Conservation (phyloP, 2,113 vertebrate species). For the Myiopsitta monachus region DNA sequence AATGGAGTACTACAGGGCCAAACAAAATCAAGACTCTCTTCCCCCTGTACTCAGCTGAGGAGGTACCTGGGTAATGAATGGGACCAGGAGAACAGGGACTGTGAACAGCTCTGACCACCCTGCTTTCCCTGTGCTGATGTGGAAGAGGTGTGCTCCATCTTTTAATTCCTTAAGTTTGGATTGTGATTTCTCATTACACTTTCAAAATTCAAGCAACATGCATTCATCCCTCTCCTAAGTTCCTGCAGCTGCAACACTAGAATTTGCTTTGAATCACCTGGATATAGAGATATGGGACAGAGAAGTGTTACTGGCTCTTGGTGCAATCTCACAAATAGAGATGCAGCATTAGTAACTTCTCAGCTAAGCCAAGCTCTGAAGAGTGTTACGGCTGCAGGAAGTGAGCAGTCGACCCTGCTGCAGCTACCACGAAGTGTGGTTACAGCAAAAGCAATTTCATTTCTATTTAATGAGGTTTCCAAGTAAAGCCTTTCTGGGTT, state of each 20-base stretch:
- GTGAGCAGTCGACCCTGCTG: not conserved
- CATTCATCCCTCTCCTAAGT: not conserved
- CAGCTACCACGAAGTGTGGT: not conserved
- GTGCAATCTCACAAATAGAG: not conserved
- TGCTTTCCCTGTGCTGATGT: not conserved
- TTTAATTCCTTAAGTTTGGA: not conserved
- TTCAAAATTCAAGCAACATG: not conserved
- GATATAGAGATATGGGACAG: not conserved
- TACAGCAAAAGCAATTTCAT: slow-evolving; percentile 4
- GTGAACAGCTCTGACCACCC: not conserved
- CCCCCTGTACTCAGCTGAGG: not conserved
- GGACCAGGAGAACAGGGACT: not conserved
- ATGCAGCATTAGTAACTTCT: not conserved
- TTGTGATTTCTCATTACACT: not conserved
- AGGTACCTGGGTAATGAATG: not conserved
- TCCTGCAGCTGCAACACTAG: not conserved
- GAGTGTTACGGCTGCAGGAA: not conserved
- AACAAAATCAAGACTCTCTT: not conserved
- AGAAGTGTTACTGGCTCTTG: not conserved
- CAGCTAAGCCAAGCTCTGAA: not conserved
- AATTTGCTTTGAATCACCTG: not conserved
- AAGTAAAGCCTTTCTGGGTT: slow-evolving; percentile 37
- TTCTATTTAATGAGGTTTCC: slow-evolving; percentile 40
- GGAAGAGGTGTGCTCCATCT: not conserved
- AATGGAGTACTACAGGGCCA: not conserved